phyloP scores from a whole-genome alignment of 2,113 vertebrate species.

The Apeltes quadracus region DNA sequence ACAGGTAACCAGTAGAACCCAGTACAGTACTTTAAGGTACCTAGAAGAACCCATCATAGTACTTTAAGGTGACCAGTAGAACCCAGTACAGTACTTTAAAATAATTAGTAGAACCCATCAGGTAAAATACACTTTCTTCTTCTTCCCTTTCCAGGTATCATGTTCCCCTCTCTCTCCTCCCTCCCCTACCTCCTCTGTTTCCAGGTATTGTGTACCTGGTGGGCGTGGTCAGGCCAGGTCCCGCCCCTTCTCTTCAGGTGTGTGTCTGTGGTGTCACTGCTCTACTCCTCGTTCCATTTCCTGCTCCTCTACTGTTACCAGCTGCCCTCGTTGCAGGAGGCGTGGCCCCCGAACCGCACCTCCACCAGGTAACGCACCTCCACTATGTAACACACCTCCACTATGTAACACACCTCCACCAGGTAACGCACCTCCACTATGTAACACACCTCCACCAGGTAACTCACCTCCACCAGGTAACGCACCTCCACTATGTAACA shows the following conservation, averaged over 20 bases:
- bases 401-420: background rate
- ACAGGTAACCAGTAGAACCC: constrained; percentile 44
- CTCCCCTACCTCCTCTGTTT: constrained; percentile 92
- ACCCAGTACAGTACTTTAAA: background rate
- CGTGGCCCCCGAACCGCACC: constrained; percentile 43
- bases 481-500: background rate
- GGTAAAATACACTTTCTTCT: constrained; percentile 81
- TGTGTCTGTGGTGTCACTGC: constrained; percentile 89
- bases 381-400: constrained; percentile 26
- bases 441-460: background rate
- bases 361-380: constrained; percentile 54
- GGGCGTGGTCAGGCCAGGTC: constrained; percentile 89
- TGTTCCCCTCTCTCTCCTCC: constrained; percentile 93
- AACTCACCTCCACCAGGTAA: background rate
- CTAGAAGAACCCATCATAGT: background rate
- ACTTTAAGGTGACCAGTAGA: background rate
- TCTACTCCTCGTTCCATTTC: constrained; percentile 83
- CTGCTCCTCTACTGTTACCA: constrained; percentile 66
- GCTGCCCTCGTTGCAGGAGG: constrained; percentile 61
- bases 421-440: background rate
- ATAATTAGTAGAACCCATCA: background rate
- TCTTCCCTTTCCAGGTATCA: constrained; percentile 88
- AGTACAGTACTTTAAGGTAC: background rate
- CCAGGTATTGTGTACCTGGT: constrained; percentile 93
- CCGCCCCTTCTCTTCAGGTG: constrained; percentile 88